These are phyloP conservation scores for Microctonus hyperodae DNA, from an alignment of 2,888 invertebrate species.

Conservation along the genomic window DNA sequence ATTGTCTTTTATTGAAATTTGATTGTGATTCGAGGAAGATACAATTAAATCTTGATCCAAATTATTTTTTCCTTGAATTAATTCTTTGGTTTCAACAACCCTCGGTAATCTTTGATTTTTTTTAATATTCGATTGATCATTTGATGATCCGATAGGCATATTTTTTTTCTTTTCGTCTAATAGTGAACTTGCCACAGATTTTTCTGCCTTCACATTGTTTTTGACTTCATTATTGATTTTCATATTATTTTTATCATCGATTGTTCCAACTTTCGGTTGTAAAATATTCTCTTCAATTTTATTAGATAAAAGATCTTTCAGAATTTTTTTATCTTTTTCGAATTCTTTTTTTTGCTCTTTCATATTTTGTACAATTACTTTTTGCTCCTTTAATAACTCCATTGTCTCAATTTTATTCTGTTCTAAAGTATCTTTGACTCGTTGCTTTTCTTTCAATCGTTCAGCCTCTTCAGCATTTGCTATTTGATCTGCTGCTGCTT, in stretches of 20 bases:
- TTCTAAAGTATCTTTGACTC: slow-evolving; percentile 65
- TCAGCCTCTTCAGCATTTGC: slow-evolving; percentile 47
- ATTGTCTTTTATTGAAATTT: slow-evolving; percentile 14
- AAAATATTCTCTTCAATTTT: slow-evolving; percentile 36
- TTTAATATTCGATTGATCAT: neutral
- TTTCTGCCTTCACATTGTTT: neutral
- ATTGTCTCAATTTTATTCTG: slow-evolving; percentile 74
- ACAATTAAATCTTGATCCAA: neutral
- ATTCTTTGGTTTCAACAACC: neutral
- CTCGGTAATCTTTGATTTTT: neutral
- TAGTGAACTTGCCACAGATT: neutral
- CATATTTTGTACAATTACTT: slow-evolving; percentile 70
- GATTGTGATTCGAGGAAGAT: slow-evolving; percentile 22
- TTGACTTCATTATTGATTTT: neutral
- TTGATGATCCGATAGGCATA: neutral
- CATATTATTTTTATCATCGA: neutral
- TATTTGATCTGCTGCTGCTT: slow-evolving; percentile 57
- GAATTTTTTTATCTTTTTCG: slow-evolving; percentile 44
- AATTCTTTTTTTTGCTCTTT: slow-evolving; percentile 67
- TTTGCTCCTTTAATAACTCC: slow-evolving; percentile 73
- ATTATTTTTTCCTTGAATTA: neutral
- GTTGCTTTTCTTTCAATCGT: neutral
- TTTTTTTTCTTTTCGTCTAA: neutral
- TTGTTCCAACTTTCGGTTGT: slow-evolving; percentile 12
- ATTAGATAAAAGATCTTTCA: slow-evolving; percentile 32